These are phyloP conservation scores for Amphiprion clarkii DNA, from an alignment of 2,797 vertebrate genomes.

Conservation along the genomic window DNA sequence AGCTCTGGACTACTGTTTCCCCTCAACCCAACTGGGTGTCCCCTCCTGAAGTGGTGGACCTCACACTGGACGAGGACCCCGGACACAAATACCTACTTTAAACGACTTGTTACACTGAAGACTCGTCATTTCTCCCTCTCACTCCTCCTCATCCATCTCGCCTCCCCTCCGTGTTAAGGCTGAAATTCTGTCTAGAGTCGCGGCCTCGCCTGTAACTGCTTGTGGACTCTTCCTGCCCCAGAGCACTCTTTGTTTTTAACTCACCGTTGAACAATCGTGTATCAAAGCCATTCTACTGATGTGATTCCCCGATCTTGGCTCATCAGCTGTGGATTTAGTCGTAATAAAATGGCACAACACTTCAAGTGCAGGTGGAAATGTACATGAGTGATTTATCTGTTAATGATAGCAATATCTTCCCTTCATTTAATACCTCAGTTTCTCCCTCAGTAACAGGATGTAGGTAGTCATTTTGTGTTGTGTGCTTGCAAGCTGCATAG, in stretches of 20 bases:
- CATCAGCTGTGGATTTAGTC: constrained; percentile 47
- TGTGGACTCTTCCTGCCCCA: constrained; percentile 63
- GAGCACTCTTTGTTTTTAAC: constrained; percentile 77
- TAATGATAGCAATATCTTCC: constrained; percentile 81
- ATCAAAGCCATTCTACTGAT: constrained; percentile 79
- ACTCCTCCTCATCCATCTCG: constrained; percentile 60
- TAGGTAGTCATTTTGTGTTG: constrained; percentile 56
- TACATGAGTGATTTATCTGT: constrained; percentile 58
- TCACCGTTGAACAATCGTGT: constrained; percentile 74
- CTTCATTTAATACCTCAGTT: constrained; percentile 74
- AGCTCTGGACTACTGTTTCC: constrained; percentile 92
- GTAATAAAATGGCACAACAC: constrained; percentile 63
- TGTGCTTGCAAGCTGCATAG: constrained; percentile 57
- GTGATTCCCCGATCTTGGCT: constrained; percentile 57
- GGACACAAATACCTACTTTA: constrained; percentile 96
- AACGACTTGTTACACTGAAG: constrained; percentile 77
- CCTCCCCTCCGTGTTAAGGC: constrained; percentile 65
- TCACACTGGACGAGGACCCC: constrained; percentile 96
- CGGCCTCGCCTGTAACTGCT: constrained; percentile 69
- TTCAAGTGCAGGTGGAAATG: constrained; percentile 58
- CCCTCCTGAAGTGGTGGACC: constrained; percentile 96
- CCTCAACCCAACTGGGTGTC: constrained; percentile 94
- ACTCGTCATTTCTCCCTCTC: constrained; percentile 62
- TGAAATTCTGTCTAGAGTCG: constrained; percentile 76
- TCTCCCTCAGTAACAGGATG: constrained; percentile 56